Evolutionary conservation across 2,888 invertebrate genomes (phyloP).

Genomic region (Drosophila differens): DNA sequence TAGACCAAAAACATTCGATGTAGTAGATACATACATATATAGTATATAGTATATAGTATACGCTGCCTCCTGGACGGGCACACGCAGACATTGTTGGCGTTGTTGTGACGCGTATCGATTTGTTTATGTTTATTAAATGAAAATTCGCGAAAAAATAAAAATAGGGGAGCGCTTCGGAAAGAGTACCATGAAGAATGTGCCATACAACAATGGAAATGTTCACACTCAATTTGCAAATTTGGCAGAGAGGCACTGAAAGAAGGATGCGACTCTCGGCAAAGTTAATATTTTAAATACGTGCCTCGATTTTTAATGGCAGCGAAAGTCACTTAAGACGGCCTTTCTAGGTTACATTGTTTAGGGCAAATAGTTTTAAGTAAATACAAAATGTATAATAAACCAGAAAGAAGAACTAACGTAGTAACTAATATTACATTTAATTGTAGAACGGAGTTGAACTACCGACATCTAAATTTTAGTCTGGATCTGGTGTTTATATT

Average conservation of each 20-base stretch:
- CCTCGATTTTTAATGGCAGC: not conserved
- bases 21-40: constrained; percentile 1
- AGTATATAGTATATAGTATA: not conserved
- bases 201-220: constrained; percentile 33
- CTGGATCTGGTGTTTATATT: not conserved
- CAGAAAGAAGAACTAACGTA: not conserved
- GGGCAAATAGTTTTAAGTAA: not conserved
- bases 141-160: constrained; percentile 52
- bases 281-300: not conserved
- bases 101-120: constrained; percentile 81
- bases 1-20: constrained; percentile 15
- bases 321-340: not conserved
- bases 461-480: not conserved
- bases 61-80: not conserved
- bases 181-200: constrained; percentile 19
- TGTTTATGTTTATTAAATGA: constrained; percentile 80
- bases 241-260: not conserved
- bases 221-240: constrained; percentile 18
- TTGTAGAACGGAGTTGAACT: not conserved
- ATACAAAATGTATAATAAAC: not conserved
- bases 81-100: constrained; percentile 52
- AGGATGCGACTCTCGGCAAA: not conserved
- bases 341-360: not conserved
- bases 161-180: constrained; percentile 2
- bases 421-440: not conserved